These are phyloP conservation scores for Dipodomys spectabilis DNA, from an alignment of 2,113 vertebrate genomes.

Conservation along the genomic window DNA sequence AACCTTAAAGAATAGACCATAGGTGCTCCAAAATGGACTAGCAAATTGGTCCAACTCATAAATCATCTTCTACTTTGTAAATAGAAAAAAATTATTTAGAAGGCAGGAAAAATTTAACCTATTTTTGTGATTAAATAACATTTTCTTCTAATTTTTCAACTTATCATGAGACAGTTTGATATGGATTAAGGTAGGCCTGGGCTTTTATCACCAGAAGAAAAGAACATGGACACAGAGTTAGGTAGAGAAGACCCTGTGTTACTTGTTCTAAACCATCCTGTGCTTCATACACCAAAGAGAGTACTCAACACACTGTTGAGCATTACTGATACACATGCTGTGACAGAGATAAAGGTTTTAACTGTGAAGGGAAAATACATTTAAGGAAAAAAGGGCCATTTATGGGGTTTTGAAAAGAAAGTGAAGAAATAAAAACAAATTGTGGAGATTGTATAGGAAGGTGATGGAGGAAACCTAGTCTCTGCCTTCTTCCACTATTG, in stretches of 20 bases:
- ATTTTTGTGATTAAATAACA: conserved; percentile 77
- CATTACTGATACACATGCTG: conserved; percentile 80
- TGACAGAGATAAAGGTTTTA: conserved; percentile 84
- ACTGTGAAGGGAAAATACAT: conserved; percentile 75
- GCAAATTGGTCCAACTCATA: conserved; percentile 46
- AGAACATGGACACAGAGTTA: conserved; percentile 71
- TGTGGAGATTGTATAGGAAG: neutral
- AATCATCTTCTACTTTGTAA: conserved; percentile 55
- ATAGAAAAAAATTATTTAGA: conserved; percentile 22
- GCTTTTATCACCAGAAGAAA: conserved; percentile 84
- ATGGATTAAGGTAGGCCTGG: conserved; percentile 82
- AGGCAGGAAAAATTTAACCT: conserved; percentile 74
- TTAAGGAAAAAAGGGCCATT: conserved; percentile 66
- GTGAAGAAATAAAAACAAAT: neutral
- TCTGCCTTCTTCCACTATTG: neutral
- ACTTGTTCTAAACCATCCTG: conserved; percentile 85
- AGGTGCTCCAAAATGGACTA: conserved; percentile 51
- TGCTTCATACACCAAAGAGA: conserved; percentile 83
- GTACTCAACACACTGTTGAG: conserved; percentile 82
- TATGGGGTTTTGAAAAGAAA: conserved; percentile 75
- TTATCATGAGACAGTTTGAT: conserved; percentile 81
- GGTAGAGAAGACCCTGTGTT: conserved; percentile 77
- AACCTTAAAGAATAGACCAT: conserved; percentile 54
- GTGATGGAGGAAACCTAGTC: neutral
- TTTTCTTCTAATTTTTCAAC: conserved; percentile 78